Percentiles rank a stretch among this genome's conserved stretches.
Evolutionary conservation across 1,140 invertebrate genomes (phyloP).

Genomic region (Thaumetopoea pityocampa): DNA sequence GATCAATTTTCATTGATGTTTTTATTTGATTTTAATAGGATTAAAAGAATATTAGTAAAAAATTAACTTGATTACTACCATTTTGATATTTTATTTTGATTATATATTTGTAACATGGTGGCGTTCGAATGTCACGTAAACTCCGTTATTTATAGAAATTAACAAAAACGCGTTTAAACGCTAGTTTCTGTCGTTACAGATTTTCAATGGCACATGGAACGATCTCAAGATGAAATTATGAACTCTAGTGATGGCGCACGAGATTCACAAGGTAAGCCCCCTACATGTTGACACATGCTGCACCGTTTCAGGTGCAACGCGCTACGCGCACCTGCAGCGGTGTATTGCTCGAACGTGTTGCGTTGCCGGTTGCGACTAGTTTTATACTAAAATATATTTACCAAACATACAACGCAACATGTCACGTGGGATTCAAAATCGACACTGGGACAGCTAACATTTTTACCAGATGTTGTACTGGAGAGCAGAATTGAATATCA

Average conservation of each 20-base stretch:
- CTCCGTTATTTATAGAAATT: too few species aligned
- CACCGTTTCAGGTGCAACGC: too few species aligned
- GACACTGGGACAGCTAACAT: slow-evolving; percentile 59
- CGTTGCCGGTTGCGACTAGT: slow-evolving; percentile 28
- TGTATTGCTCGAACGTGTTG: slow-evolving; percentile 39
- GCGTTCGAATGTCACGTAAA: too few species aligned
- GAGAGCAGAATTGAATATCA: too few species aligned
- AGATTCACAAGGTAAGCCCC: slow-evolving; percentile 74
- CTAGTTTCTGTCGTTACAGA: slow-evolving; percentile 47
- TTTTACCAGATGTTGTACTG: too few species aligned
- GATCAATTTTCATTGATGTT: too few species aligned
- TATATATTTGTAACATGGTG: too few species aligned
- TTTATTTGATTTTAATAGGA: too few species aligned
- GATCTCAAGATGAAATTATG: slow-evolving; percentile 74
- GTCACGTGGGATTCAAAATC: slow-evolving; percentile 53
- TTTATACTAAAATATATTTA: neutral
- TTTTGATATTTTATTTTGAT: too few species aligned
- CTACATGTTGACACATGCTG: slow-evolving; percentile 1
- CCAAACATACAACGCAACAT: slow-evolving; percentile 38
- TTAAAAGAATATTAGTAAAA: too few species aligned
- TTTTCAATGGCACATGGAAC: slow-evolving; percentile 74
- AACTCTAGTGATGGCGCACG: slow-evolving; percentile 68
- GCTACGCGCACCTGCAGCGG: slow-evolving; percentile 21
- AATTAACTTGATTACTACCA: too few species aligned
- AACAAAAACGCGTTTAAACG: too few species aligned